These are phyloP conservation scores for Paragorgia papillata DNA, from an alignment of 92 coral and sea anemone species.

Conservation along the genomic window DNA sequence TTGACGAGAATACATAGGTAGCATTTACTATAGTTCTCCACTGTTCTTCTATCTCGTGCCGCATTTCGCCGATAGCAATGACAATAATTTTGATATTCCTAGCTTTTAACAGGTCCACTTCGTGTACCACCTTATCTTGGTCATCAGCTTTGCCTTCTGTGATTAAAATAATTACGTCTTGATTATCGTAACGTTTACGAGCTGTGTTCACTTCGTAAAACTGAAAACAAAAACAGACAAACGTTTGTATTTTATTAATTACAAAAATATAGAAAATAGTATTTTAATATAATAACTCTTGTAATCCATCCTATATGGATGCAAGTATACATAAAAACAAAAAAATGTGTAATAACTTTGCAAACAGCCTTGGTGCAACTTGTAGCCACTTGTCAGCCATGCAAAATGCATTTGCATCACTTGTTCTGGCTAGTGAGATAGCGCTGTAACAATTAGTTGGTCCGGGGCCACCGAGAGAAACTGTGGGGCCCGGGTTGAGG, in stretches of 20 bases:
- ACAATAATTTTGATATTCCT: conserved; percentile 41
- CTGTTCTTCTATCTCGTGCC: not conserved
- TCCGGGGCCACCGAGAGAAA: too few species aligned
- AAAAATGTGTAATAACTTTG: too few species aligned
- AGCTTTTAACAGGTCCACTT: conserved; percentile 28
- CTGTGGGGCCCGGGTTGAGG: too few species aligned
- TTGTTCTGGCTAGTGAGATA: too few species aligned
- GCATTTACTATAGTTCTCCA: conserved; percentile 21
- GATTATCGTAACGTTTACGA: conserved; percentile 1
- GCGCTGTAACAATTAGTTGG: too few species aligned
- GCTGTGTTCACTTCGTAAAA: conserved; percentile 36
- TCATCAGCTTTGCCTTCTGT: conserved; percentile 26
- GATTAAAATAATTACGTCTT: conserved; percentile 19
- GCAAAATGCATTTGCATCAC: too few species aligned
- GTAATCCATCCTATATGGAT: too few species aligned
- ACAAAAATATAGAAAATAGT: too few species aligned
- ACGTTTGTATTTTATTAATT: not conserved
- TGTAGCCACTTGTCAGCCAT: too few species aligned
- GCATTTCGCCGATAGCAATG: conserved; percentile 20
- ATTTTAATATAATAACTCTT: too few species aligned
- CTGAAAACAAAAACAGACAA: not conserved
- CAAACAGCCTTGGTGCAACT: too few species aligned
- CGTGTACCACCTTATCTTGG: conserved; percentile 8
- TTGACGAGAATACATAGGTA: conserved; percentile 14
- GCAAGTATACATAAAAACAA: too few species aligned